A percentile compares a stretch with the other conserved stretches of the same genome.
phyloP scores from a whole-genome alignment of 2,113 vertebrate genomes.

The Misgurnus anguillicaudatus region DNA sequence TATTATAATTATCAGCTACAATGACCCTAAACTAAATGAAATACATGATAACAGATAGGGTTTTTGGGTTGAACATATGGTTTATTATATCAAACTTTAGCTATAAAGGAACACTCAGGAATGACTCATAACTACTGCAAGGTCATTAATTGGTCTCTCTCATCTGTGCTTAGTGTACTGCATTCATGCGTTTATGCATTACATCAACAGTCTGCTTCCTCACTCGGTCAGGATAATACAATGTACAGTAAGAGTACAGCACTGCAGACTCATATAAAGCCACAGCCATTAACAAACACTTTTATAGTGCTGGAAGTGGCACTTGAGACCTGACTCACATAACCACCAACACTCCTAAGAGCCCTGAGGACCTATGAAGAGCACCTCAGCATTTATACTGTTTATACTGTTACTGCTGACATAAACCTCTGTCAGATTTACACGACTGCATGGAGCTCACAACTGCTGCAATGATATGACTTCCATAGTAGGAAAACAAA shows the following conservation, averaged over 20 bases:
- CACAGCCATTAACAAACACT: slow-evolving; percentile 33
- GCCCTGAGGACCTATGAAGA: slow-evolving; percentile 8
- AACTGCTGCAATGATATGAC: neutral
- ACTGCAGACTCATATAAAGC: slow-evolving; percentile 37
- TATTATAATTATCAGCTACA: too few species aligned
- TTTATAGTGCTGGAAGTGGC: slow-evolving; percentile 31
- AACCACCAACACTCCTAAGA: slow-evolving; percentile 7
- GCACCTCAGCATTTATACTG: slow-evolving; percentile 5
- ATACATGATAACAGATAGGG: too few species aligned
- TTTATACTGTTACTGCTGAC: neutral
- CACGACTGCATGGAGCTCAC: neutral
- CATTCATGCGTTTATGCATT: too few species aligned
- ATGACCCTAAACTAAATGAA: too few species aligned
- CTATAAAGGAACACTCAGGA: too few species aligned
- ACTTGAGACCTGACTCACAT: slow-evolving; percentile 17
- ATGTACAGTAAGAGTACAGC: slow-evolving; percentile 25
- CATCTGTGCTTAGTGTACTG: neutral
- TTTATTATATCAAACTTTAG: too few species aligned
- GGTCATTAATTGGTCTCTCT: neutral
- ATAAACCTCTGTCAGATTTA: neutral
- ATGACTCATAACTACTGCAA: neutral
- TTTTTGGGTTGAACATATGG: too few species aligned
- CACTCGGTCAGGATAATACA: slow-evolving; percentile 21
- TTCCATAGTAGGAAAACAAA: too few species aligned
- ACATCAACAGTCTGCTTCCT: slow-evolving; percentile 9